Evolutionary conservation across 2,797 vertebrate genomes (phyloP).

Genomic region (Catostomus latipinnis): DNA sequence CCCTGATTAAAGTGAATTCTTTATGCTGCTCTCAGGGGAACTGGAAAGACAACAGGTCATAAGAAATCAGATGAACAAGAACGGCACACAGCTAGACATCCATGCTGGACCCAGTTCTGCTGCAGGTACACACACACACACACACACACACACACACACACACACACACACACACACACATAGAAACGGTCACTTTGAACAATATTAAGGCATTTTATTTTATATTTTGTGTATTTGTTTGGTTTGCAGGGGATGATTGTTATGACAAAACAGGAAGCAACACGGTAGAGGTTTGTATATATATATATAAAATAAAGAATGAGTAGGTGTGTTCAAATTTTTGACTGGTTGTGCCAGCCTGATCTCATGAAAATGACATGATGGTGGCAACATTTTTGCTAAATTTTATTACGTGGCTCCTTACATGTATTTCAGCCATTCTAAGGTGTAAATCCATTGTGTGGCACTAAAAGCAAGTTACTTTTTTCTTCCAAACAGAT

Average conservation of each 20-base stretch:
- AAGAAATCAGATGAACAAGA: slow-evolving; percentile 85
- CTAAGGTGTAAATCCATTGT: too few species aligned
- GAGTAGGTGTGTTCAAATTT: too few species aligned
- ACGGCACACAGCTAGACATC: slow-evolving; percentile 87
- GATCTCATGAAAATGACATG: too few species aligned
- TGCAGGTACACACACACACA: slow-evolving; percentile 70
- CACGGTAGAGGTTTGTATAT: slow-evolving; percentile 91
- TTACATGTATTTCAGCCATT: too few species aligned
- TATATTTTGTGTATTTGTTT: slow-evolving; percentile 41
- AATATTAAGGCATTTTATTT: background rate
- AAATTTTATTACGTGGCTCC: too few species aligned
- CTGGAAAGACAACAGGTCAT: slow-evolving; percentile 92
- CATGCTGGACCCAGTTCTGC: slow-evolving; percentile 84
- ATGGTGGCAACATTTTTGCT: too few species aligned
- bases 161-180: background rate
- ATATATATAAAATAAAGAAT: too few species aligned
- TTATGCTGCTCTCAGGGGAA: slow-evolving; percentile 83
- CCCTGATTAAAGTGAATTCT: slow-evolving; percentile 30
- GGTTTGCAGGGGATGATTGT: slow-evolving; percentile 87
- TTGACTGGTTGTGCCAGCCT: too few species aligned
- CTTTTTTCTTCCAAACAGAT: too few species aligned
- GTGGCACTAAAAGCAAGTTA: too few species aligned
- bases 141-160: background rate
- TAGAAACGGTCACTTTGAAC: background rate
- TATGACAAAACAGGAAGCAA: slow-evolving; percentile 90